Conservation (phyloP, 2,113 vertebrate species). For the Cygnus atratus region DNA sequence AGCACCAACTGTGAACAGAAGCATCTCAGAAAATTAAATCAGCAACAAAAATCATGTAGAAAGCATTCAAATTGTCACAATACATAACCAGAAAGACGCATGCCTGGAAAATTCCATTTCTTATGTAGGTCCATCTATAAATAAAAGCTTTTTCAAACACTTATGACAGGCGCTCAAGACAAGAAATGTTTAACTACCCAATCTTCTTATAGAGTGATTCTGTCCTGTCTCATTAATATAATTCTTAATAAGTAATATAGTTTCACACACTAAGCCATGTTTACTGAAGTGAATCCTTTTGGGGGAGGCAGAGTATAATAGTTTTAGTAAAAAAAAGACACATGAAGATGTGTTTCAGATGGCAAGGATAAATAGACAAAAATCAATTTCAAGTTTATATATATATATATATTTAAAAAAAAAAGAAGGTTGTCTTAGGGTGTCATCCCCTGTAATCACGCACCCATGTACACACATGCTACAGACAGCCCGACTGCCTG, state of each 20-base stretch:
- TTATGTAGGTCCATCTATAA: not conserved
- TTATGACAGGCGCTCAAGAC: not conserved
- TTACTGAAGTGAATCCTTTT: not conserved
- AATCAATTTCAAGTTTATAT: not conserved
- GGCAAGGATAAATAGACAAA: not conserved
- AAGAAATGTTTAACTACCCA: not conserved
- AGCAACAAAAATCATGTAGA: not conserved
- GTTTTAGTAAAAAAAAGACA: not conserved
- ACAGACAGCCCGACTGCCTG: not conserved
- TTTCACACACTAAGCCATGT: not conserved
- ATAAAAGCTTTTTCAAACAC: not conserved
- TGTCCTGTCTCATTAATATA: not conserved
- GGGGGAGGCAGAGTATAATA: accelerated
- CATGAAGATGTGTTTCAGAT: not conserved
- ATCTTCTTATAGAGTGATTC: not conserved
- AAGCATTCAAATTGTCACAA: not conserved
- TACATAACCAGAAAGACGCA: not conserved
- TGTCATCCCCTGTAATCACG: not conserved
- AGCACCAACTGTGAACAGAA: not conserved
- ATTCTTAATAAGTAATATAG: not conserved
- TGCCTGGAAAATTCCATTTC: not conserved
- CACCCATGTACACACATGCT: too few species aligned
- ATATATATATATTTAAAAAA: too few species aligned
- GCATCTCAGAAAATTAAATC: not conserved
- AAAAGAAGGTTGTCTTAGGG: not conserved